A percentile compares a stretch with the other conserved stretches of the same genome.
Evolutionary conservation across 2,113 vertebrate genomes (phyloP).

Genomic region (Proteles cristata): DNA sequence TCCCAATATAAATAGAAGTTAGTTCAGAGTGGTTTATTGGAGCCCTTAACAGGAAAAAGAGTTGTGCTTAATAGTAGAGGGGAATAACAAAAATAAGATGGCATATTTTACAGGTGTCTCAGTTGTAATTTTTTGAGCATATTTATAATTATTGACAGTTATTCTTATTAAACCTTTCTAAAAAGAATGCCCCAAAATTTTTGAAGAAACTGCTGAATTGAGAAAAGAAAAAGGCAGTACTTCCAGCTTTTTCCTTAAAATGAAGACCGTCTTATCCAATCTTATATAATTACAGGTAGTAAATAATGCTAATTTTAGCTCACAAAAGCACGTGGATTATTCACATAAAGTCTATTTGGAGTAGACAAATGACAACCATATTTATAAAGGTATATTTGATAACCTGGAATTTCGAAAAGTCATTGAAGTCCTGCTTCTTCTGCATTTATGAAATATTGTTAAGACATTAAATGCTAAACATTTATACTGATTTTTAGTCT

Average conservation of each 20-base stretch:
- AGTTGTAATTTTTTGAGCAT: constrained; percentile 48
- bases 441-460: constrained; percentile 5
- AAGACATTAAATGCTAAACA: constrained; percentile 29
- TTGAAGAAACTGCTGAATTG: constrained; percentile 47
- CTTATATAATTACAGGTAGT: background rate
- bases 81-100: constrained; percentile 44
- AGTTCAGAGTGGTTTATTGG: constrained; percentile 48
- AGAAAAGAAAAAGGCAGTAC: background rate
- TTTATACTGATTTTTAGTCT: constrained; percentile 17
- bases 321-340: background rate
- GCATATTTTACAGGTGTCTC: background rate
- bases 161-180: constrained; percentile 28
- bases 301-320: background rate
- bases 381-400: background rate
- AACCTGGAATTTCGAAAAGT: constrained; percentile 30
- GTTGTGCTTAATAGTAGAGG: background rate
- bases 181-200: background rate
- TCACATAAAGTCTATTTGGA: background rate
- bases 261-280: constrained; percentile 6
- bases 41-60: constrained; percentile 67
- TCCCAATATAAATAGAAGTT: constrained; percentile 66
- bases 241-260: constrained; percentile 58
- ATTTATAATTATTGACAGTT: constrained; percentile 28
- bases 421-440: background rate
- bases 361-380: background rate